Conservation (phyloP, 2,113 vertebrate genomes). For the Anser cygnoides region DNA sequence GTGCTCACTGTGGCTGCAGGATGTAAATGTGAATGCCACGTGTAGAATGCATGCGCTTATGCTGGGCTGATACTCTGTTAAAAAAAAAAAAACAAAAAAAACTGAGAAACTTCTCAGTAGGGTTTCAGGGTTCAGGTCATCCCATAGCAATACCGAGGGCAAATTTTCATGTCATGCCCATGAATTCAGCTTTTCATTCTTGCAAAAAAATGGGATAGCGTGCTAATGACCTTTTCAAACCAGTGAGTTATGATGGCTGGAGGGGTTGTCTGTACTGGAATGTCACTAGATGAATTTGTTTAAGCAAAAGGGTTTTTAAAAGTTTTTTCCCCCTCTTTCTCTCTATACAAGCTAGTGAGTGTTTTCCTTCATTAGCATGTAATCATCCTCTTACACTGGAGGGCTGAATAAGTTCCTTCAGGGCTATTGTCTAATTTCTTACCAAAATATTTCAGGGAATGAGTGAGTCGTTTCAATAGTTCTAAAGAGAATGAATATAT, state of each 20-base stretch:
- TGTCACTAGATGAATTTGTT: slow-evolving; percentile 12
- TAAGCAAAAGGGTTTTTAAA: not conserved
- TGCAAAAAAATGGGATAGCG: not conserved
- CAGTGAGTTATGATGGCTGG: slow-evolving; percentile 26
- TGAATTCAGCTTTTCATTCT: slow-evolving; percentile 20
- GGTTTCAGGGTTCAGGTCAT: not conserved
- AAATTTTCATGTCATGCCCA: not conserved
- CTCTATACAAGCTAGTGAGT: not conserved
- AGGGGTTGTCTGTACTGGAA: slow-evolving; percentile 24
- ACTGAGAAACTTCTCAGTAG: not conserved
- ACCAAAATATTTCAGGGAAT: not conserved
- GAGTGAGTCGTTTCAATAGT: not conserved
- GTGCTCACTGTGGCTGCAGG: not conserved
- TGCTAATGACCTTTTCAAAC: slow-evolving; percentile 40
- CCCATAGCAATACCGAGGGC: not conserved
- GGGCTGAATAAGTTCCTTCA: not conserved
- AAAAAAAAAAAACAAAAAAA: not conserved
- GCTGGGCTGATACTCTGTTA: not conserved
- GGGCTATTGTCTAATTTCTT: not conserved
- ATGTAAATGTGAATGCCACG: fast-evolving
- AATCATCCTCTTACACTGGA: not conserved
- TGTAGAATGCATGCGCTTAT: not conserved
- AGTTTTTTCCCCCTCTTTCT: not conserved
- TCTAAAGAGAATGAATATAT: not conserved
- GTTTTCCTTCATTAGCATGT: not conserved